These are phyloP conservation scores for Sebastes diaconus DNA, from an alignment of 2,797 vertebrate species.

Conservation along the genomic window DNA sequence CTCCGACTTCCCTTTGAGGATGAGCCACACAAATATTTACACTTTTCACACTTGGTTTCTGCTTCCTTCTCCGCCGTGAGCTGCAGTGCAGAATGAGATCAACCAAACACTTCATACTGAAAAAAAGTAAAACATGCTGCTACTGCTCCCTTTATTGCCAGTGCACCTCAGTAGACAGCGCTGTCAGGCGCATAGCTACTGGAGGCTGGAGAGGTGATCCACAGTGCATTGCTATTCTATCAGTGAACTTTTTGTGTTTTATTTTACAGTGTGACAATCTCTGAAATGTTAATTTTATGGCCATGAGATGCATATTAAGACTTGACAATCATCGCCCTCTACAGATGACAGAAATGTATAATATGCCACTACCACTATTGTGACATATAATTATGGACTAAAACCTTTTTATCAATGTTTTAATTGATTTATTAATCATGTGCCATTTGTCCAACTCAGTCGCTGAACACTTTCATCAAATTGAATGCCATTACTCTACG, in stretches of 20 bases:
- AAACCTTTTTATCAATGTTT: not conserved
- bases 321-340: not conserved
- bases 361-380: not conserved
- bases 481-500: constrained; percentile 18
- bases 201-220: not conserved
- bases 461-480: constrained; percentile 14
- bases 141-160: not conserved
- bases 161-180: not conserved
- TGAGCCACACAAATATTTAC: not conserved
- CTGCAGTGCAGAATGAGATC: constrained; percentile 26
- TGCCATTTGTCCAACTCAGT: constrained; percentile 22
- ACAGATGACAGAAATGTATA: not conserved
- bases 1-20: not conserved
- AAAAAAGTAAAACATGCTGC: not conserved
- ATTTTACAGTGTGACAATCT: not conserved
- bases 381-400: not conserved
- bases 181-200: not conserved
- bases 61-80: not conserved
- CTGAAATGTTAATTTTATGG: not conserved
- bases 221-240: not conserved
- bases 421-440: constrained; percentile 32
- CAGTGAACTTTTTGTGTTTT: not conserved
- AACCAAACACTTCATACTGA: not conserved
- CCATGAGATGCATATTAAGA: not conserved
- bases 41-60: not conserved